Conservation (phyloP, 2,797 vertebrate species). For the Syndactyla subalaris region DNA sequence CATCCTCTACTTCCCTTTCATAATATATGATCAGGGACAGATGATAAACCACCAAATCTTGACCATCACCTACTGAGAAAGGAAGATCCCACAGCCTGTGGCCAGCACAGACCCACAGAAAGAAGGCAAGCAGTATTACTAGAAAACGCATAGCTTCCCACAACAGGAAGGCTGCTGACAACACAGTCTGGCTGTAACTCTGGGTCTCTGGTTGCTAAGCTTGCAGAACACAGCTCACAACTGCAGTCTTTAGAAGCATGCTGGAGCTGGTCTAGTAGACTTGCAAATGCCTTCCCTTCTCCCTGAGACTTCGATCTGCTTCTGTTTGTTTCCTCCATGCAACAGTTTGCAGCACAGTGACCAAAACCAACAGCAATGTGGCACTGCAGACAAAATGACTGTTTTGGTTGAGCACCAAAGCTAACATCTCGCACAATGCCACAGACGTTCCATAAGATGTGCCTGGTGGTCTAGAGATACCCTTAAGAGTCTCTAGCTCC, state of each 20-base stretch:
- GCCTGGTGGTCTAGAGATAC: not conserved
- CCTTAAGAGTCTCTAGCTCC: not conserved
- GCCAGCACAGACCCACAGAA: not conserved
- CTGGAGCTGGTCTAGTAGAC: not conserved
- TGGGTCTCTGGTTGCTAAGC: not conserved
- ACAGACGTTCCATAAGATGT: not conserved
- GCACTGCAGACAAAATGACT: not conserved
- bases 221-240: not conserved
- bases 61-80: not conserved
- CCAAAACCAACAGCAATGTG: not conserved
- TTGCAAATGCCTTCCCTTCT: not conserved
- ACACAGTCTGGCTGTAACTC: not conserved
- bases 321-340: not conserved
- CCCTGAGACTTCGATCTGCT: not conserved
- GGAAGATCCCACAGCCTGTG: not conserved
- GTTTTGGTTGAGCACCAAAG: not conserved
- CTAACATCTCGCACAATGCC: not conserved
- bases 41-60: not conserved
- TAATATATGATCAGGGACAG: not conserved
- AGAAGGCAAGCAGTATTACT: not conserved
- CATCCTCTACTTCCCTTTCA: not conserved
- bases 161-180: not conserved
- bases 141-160: not conserved
- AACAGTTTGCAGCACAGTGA: not conserved
- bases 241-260: not conserved